phyloP scores from a whole-genome alignment of 1,140 invertebrate species.

The Caerostris darwini region DNA sequence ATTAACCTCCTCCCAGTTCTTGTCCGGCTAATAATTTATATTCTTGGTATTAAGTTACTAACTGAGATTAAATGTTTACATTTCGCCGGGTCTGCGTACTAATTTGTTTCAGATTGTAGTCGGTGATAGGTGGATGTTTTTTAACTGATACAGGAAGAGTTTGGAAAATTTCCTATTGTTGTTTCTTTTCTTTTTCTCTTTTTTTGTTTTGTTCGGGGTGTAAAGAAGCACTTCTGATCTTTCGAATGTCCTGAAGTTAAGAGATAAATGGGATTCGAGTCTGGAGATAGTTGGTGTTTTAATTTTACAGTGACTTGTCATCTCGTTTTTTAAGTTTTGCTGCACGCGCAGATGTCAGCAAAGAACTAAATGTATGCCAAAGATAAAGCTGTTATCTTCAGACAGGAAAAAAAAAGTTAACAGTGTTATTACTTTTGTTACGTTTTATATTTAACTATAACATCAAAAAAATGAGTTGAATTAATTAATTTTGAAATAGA shows the following conservation, averaged over 20 bases:
- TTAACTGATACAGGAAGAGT: neutral
- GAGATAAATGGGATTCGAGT: neutral
- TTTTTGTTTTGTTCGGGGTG: neutral
- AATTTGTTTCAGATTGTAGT: conserved; percentile 34
- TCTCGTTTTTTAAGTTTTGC: neutral
- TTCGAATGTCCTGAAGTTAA: neutral
- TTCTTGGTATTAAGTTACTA: conserved; percentile 54
- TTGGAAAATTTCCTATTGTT: neutral
- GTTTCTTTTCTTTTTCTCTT: neutral
- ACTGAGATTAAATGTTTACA: conserved; percentile 55
- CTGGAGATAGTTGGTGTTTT: neutral
- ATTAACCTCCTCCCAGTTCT: neutral
- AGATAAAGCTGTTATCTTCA: no score
- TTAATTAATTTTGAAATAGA: no score
- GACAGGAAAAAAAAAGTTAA: no score
- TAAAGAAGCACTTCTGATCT: neutral
- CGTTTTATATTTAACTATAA: no score
- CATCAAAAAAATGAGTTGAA: no score
- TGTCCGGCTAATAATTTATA: conserved; percentile 30
- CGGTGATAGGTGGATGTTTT: neutral
- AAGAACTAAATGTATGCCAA: no score
- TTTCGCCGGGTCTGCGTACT: neutral
- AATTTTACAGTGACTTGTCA: neutral
- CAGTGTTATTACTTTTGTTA: no score
- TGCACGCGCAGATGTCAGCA: neutral